Evolutionary conservation across 2,888 invertebrate genomes (phyloP).

Genomic region (Acanthosepion lycidas): DNA sequence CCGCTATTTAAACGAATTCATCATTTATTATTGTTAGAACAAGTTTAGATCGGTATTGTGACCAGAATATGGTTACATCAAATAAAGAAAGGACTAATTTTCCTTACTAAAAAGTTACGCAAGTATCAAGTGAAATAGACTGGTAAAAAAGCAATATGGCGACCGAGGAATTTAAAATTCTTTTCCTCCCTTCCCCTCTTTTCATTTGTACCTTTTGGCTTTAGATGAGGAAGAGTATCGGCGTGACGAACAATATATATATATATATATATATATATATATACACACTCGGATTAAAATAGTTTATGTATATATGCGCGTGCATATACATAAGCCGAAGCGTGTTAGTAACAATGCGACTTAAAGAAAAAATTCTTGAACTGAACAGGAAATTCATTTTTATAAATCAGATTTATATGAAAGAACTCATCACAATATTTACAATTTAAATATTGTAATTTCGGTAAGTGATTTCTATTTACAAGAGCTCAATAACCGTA

Average conservation of each 20-base stretch:
- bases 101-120: not conserved
- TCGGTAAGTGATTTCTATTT: too few relatives aligned
- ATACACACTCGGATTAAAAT: not conserved
- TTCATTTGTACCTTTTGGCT: not conserved
- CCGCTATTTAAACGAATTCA: not conserved
- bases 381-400: not conserved
- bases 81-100: not conserved
- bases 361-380: not conserved
- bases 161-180: not conserved
- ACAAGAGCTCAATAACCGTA: too few relatives aligned
- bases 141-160: not conserved
- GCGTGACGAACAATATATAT: not conserved
- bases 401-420: not conserved
- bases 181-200: not conserved
- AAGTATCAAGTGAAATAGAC: not conserved
- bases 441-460: too few relatives aligned
- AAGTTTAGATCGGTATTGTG: not conserved
- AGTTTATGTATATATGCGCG: not conserved
- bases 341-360: not conserved
- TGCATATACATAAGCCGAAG: not conserved
- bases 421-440: too few relatives aligned
- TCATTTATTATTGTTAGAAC: not conserved
- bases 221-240: not conserved
- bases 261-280: not conserved
- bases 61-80: not conserved